Base-by-base conservation (phyloP, 2,888 invertebrate genomes). In the Strigamia maritima region DNA sequence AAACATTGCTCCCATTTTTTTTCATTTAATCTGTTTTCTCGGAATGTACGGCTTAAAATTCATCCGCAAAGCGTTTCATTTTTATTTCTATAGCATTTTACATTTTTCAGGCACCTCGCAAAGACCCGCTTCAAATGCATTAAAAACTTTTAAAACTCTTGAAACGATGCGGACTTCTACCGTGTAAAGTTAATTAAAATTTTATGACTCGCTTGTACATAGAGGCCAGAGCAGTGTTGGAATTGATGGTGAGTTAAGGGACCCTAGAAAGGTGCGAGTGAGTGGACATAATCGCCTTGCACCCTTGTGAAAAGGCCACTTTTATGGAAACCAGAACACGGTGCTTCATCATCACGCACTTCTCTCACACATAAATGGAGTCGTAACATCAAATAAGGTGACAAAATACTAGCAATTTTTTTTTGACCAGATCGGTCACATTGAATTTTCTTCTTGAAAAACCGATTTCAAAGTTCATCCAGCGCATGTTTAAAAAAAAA, bases 211-310 rank as follows among this genome's bases (percentile, higher is more conserved):
- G 24, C 60, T 65, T 65, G 60, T 65, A 65, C 24, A 65, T 65
- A 24, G 24, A 65, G 60, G 60, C 60, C 60, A 65, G 24, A 24
- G 60, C 60, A 19, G 60, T 65, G 60, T 65, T 65, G 24, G 60
- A 65, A 65, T 65, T 65, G 60, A 65, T 65, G 60, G 60, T 65
- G 60, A 65, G 60, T 65, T 65, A 65, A 65, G 60, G 60, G 60
- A 65, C 60, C 60, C 22, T 24, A 4, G 60, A 12, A 65, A 65
- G 60, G 60, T 65, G 60, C 22, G 60, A 65, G 60, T 65, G 60
- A 65, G 60, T 65, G 60, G 60, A 65, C 60, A 65, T 65, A 65
- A 65, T 65, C 60, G 60, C 60, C 60, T 65, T 65, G 22, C 60
- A 65, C 60, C 60, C 60, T 65, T 24, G 60, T 65, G 60, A 65